Percentiles rank a stretch among this genome's conserved stretches.
Evolutionary conservation across 2,888 invertebrate genomes (phyloP).

Genomic region (Eudemis profundana): DNA sequence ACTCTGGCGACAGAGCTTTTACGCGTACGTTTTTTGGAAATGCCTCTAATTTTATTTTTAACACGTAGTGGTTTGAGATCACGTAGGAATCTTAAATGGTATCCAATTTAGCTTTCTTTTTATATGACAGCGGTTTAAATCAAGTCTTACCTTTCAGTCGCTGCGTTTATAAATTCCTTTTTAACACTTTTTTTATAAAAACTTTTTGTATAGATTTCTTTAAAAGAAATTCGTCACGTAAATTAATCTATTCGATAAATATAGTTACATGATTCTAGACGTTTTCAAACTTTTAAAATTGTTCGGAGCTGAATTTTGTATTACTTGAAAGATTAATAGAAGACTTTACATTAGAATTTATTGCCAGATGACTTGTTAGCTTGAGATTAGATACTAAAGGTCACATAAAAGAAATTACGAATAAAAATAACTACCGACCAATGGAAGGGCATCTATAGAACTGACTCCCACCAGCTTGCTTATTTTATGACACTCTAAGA

Average conservation of each 20-base stretch:
- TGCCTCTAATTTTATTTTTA: conserved; percentile 23
- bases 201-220: conserved; percentile 9
- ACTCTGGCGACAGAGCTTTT: neutral
- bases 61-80: conserved; percentile 24
- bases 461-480: no score
- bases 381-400: neutral
- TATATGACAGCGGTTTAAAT: conserved; percentile 34
- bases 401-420: neutral
- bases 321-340: neutral
- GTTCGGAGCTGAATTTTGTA: neutral
- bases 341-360: neutral
- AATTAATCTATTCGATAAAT: neutral
- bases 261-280: neutral
- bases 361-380: neutral
- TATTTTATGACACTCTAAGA: no score
- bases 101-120: conserved; percentile 41
- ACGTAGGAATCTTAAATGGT: conserved; percentile 43
- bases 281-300: neutral
- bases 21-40: neutral
- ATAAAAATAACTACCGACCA: neutral
- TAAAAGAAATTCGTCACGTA: neutral
- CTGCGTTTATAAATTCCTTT: conserved; percentile 20
- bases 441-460: no score
- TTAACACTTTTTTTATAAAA: conserved; percentile 5
- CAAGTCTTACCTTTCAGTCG: conserved; percentile 25